Conservation (phyloP, 1,140 invertebrate species). For the Drosophila nigromelanica region DNA sequence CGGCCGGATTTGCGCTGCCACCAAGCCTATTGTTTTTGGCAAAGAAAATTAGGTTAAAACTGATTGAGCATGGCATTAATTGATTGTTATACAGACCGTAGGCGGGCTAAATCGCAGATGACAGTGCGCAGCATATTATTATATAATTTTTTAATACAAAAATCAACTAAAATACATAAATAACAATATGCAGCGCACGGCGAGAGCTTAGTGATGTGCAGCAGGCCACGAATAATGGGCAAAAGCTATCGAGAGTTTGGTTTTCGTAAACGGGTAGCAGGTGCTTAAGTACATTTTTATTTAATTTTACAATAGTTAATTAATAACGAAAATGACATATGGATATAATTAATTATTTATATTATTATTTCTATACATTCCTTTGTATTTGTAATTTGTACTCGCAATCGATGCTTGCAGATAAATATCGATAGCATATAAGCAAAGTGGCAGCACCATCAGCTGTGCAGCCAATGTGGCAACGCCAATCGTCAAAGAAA, state of each 20-base stretch:
- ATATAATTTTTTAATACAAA: slow-evolving; percentile 57
- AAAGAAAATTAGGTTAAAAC: not conserved
- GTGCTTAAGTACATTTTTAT: too few relatives aligned
- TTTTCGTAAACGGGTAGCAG: not conserved
- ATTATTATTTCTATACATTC: not conserved
- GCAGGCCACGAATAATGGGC: not conserved
- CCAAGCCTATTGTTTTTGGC: slow-evolving; percentile 32
- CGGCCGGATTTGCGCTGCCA: slow-evolving; percentile 21
- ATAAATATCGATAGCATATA: slow-evolving; percentile 10
- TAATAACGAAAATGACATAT: too few relatives aligned
- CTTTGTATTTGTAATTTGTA: not conserved
- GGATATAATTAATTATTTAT: not conserved
- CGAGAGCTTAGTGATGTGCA: slow-evolving; percentile 23
- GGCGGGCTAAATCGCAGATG: slow-evolving; percentile 42
- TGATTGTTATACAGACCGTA: slow-evolving; percentile 27
- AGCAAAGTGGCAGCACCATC: slow-evolving; percentile 8
- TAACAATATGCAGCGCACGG: slow-evolving; percentile 40
- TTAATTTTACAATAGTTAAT: not conserved
- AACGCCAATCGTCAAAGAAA: slow-evolving; percentile 12
- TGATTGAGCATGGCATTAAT: not conserved
- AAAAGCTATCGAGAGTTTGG: not conserved
- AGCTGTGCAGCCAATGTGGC: slow-evolving; percentile 20
- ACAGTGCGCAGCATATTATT: slow-evolving; percentile 59
- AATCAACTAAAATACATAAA: slow-evolving; percentile 54
- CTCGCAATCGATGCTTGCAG: not conserved